A percentile compares a stretch with the other conserved stretches of the same genome.
Evolutionary conservation across 2,797 vertebrate species (phyloP).

Genomic region (Myripristis murdjan): DNA sequence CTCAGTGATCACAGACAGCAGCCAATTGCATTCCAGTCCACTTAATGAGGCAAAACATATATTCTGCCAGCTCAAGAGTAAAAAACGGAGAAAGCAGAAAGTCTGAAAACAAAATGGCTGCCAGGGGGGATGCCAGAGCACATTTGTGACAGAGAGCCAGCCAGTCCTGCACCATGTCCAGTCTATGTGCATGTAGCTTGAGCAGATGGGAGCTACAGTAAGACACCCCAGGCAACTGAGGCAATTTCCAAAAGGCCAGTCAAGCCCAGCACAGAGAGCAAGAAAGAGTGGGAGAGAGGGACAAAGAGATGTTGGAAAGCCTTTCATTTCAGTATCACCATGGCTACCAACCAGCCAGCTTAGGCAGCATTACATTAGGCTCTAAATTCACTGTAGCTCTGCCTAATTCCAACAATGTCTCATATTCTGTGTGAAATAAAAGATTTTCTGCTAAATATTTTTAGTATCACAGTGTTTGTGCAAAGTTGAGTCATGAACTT

Average conservation of each 20-base stretch:
- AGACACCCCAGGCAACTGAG: slow-evolving; percentile 72
- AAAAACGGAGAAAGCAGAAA: slow-evolving; percentile 55
- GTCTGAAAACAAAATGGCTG: slow-evolving; percentile 64
- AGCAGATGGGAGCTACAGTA: slow-evolving; percentile 78
- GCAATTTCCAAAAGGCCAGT: slow-evolving; percentile 77
- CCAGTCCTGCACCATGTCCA: slow-evolving; percentile 58
- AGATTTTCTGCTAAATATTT: slow-evolving; percentile 52
- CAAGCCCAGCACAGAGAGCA: slow-evolving; percentile 54
- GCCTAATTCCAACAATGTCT: slow-evolving; percentile 52
- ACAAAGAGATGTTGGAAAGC: slow-evolving; percentile 59
- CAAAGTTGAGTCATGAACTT: slow-evolving; percentile 2
- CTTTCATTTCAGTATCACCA: slow-evolving; percentile 70
- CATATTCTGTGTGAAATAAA: slow-evolving; percentile 55
- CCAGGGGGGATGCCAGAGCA: slow-evolving; percentile 41
- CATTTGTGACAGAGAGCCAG: slow-evolving; percentile 59
- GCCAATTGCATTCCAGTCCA: slow-evolving; percentile 50
- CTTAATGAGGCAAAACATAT: slow-evolving; percentile 65
- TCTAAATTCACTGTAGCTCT: slow-evolving; percentile 56
- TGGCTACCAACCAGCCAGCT: slow-evolving; percentile 68
- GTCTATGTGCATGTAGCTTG: slow-evolving; percentile 64
- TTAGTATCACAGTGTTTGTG: slow-evolving; percentile 20
- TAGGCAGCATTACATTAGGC: slow-evolving; percentile 51
- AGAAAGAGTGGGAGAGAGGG: slow-evolving; percentile 60
- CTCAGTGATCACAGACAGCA: slow-evolving; percentile 53
- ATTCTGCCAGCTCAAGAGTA: slow-evolving; percentile 27